Conservation (phyloP, 2,888 invertebrate species). For the Drosophila dives region DNA sequence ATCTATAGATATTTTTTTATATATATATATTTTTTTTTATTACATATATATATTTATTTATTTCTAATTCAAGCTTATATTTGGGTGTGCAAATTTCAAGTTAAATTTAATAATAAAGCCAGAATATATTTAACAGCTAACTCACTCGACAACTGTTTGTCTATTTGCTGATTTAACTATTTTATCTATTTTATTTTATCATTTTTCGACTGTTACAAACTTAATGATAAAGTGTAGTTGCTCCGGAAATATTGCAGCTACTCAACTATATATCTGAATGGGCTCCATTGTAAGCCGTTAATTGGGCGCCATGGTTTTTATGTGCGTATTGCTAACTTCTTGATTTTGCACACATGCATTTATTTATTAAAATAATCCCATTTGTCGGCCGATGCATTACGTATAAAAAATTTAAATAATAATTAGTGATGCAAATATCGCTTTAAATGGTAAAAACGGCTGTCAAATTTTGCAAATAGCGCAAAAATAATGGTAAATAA, state of each 20-base stretch:
- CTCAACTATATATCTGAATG: constrained; percentile 3
- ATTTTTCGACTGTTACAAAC: background rate
- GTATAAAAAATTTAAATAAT: constrained; percentile 76
- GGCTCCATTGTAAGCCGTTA: constrained; percentile 40
- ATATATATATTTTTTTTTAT: no score
- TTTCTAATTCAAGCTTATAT: background rate
- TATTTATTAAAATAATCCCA: constrained; percentile 78
- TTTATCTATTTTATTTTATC: background rate
- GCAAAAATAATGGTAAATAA: constrained; percentile 69
- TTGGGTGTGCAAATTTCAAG: background rate
- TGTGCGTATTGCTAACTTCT: constrained; percentile 51
- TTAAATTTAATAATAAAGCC: background rate
- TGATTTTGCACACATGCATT: constrained; percentile 61
- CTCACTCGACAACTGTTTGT: background rate
- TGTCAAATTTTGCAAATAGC: constrained; percentile 66
- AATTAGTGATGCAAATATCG: constrained; percentile 75
- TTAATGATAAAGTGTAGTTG: background rate
- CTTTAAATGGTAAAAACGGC: constrained; percentile 67
- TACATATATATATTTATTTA: no score
- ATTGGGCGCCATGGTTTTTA: constrained; percentile 51
- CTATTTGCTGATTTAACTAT: background rate
- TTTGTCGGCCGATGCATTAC: constrained; percentile 53
- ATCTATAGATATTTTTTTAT: background rate
- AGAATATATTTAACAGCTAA: no score
- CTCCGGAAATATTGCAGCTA: background rate